Percentiles rank a stretch among this genome's conserved stretches.
Conservation (phyloP, 2,888 invertebrate species). For the Holacanthella duospinosa region DNA sequence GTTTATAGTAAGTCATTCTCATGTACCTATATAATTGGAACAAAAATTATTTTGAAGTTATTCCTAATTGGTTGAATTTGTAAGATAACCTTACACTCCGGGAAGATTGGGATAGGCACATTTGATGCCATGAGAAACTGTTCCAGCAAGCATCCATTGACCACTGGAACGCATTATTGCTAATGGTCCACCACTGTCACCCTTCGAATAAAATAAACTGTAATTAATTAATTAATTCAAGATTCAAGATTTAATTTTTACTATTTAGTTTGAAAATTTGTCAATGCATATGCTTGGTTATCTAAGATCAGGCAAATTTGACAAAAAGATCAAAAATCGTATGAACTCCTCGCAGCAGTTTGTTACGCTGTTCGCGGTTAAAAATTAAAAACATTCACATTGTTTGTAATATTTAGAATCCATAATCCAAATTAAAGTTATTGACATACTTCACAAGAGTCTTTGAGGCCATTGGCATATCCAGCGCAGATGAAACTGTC, state of each 20-base stretch:
- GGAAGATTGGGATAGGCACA: constrained; percentile 45
- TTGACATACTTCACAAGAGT: constrained; percentile 72
- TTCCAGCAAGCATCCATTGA: constrained; percentile 76
- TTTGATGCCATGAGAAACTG: constrained; percentile 89
- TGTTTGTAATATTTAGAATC: neutral
- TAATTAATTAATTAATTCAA: neutral
- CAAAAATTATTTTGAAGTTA: neutral
- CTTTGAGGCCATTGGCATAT: constrained; percentile 81
- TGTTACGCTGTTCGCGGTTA: neutral
- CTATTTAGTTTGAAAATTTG: constrained; percentile 4
- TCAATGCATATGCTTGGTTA: neutral
- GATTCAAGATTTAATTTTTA: neutral
- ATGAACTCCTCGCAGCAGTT: neutral
- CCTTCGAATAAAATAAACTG: constrained; percentile 48
- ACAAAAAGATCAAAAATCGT: neutral
- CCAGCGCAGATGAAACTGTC: constrained; percentile 84
- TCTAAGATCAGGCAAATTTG: neutral
- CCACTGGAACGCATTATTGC: constrained; percentile 73
- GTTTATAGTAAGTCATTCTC: constrained; percentile 82
- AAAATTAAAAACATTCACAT: neutral
- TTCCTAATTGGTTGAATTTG: neutral
- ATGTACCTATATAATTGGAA: constrained; percentile 61
- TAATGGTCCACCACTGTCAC: constrained; percentile 84
- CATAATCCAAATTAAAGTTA: neutral
- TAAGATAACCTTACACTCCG: constrained; percentile 13